Percentiles rank a stretch among this genome's conserved stretches.
Evolutionary conservation across 2,888 invertebrate genomes (phyloP).

Genomic region (Nemotelus nigrinus): DNA sequence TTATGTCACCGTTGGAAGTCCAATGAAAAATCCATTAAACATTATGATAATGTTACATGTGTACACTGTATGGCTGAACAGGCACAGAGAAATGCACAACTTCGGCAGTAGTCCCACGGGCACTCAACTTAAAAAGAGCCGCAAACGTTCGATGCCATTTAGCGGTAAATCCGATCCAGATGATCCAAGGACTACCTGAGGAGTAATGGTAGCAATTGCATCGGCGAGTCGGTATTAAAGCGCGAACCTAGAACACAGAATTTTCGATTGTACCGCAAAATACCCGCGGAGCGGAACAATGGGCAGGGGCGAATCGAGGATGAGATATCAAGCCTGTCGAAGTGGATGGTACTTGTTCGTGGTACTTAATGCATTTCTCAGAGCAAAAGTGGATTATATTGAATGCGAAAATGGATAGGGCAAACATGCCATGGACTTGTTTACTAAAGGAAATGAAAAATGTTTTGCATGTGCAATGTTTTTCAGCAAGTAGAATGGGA

Average conservation of each 20-base stretch:
- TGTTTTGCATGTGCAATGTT: no score
- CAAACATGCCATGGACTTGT: neutral
- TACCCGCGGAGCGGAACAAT: slow-evolving; percentile 39
- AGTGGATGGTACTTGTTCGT: slow-evolving; percentile 13
- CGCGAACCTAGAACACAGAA: slow-evolving; percentile 34
- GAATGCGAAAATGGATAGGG: neutral
- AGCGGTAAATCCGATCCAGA: slow-evolving; percentile 40
- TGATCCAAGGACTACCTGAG: slow-evolving; percentile 43
- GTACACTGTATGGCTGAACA: slow-evolving; percentile 7
- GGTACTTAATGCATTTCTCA: slow-evolving; percentile 23
- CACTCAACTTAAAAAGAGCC: slow-evolving; percentile 30
- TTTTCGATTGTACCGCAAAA: slow-evolving; percentile 40
- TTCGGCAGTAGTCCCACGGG: slow-evolving; percentile 19
- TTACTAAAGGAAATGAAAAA: no score
- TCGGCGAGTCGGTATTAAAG: slow-evolving; percentile 36
- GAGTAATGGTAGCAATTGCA: slow-evolving; percentile 43
- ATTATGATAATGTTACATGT: slow-evolving; percentile 45
- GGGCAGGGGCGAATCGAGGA: slow-evolving; percentile 26
- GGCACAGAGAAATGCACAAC: slow-evolving; percentile 24
- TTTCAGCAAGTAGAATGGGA: no score
- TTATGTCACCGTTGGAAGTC: slow-evolving; percentile 32
- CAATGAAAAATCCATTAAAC: slow-evolving; percentile 47
- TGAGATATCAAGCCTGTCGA: slow-evolving; percentile 28
- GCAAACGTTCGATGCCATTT: slow-evolving; percentile 30
- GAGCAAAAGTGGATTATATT: slow-evolving; percentile 2